These are phyloP conservation scores for Allophyes oxyacanthae DNA, from an alignment of 2,888 invertebrate genomes.

Conservation along the genomic window DNA sequence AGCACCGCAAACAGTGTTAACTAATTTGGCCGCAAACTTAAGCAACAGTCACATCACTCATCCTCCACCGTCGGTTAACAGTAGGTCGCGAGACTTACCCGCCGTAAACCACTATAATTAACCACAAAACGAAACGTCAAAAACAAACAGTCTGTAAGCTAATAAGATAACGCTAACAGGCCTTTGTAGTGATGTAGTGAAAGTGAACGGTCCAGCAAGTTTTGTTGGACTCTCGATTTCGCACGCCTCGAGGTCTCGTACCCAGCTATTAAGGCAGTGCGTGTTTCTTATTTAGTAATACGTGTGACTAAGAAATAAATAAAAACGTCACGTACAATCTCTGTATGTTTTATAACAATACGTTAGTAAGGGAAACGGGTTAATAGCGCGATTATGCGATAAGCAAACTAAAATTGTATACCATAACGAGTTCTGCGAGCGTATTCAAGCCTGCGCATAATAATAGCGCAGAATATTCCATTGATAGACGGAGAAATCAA, in stretches of 20 bases:
- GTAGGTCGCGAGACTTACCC: conserved; percentile 14
- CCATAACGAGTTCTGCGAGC: conserved; percentile 23
- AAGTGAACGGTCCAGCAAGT: conserved; percentile 70
- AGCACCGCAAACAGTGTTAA: conserved; percentile 34
- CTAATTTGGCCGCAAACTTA: conserved; percentile 42
- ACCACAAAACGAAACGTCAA: conserved; percentile 60
- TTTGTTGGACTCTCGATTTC: conserved; percentile 76
- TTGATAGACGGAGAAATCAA: conserved; percentile 18
- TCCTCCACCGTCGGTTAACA: conserved; percentile 12
- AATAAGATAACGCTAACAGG: conserved; percentile 70
- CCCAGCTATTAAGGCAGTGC: conserved; percentile 58
- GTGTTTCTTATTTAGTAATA: conserved; percentile 50
- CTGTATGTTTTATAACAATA: conserved; percentile 34
- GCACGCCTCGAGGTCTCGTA: conserved; percentile 70
- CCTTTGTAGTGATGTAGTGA: conserved; percentile 68
- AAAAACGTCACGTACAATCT: conserved; percentile 36
- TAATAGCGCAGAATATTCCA: conserved; percentile 7
- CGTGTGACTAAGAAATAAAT: conserved; percentile 23
- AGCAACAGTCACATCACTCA: conserved; percentile 34
- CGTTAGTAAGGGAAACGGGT: conserved; percentile 40
- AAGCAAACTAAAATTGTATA: conserved; percentile 14
- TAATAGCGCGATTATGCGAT: conserved; percentile 18
- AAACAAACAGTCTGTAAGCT: conserved; percentile 64
- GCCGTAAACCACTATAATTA: conserved; percentile 39
- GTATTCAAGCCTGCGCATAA: conserved; percentile 22